phyloP scores from a whole-genome alignment of 2,888 invertebrate species.

The Tenthredo mesomela region DNA sequence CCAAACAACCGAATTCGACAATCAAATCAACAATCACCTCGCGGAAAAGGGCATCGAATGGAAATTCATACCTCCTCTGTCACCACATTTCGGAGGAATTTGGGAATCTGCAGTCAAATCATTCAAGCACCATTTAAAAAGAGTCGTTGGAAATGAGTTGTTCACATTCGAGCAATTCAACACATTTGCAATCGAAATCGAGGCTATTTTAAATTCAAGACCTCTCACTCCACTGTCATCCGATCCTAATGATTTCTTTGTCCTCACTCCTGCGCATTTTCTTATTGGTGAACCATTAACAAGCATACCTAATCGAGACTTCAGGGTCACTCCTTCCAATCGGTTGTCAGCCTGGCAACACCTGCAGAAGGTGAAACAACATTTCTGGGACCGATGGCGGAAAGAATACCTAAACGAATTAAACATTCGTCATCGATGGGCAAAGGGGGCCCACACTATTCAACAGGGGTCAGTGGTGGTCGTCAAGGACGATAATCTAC shows the following conservation, averaged over 20 bases:
- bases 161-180: conserved; percentile 62
- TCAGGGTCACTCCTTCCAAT: conserved; percentile 5
- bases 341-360: conserved; percentile 55
- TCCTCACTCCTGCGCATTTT: conserved; percentile 56
- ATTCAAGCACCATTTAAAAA: conserved; percentile 62
- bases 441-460: conserved; percentile 18
- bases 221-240: conserved; percentile 57
- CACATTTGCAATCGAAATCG: conserved; percentile 55
- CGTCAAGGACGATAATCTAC: conserved; percentile 32
- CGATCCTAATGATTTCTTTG: conserved; percentile 56
- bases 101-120: conserved; percentile 64
- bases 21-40: not conserved
- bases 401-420: conserved; percentile 53
- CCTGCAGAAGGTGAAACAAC: conserved; percentile 44
- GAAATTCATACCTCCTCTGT: conserved; percentile 62
- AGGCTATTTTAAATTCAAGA: conserved; percentile 56
- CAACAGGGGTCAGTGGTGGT: conserved; percentile 16
- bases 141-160: conserved; percentile 55
- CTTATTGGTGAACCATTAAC: conserved; percentile 54
- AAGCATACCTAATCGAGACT: conserved; percentile 32
- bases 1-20: not conserved
- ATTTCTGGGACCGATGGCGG: conserved; percentile 55
- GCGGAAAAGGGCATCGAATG: conserved; percentile 52
- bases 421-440: conserved; percentile 45
- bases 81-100: conserved; percentile 64